Conservation (phyloP, 2,113 vertebrate species). For the Chamaetylas fuelleborni region DNA sequence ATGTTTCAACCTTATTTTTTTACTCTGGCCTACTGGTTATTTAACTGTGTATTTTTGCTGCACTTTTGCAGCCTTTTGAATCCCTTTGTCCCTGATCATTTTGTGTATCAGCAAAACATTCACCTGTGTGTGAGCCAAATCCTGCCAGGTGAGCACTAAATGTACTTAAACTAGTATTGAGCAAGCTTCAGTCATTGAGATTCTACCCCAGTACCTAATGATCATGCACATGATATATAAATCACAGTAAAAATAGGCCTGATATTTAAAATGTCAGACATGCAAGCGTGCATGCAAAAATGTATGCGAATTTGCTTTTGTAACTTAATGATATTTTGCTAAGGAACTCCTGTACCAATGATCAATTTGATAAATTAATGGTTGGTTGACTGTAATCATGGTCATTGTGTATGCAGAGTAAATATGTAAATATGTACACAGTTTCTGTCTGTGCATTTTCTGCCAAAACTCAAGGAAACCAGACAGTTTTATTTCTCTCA, state of each 20-base stretch:
- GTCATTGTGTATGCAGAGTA: background rate
- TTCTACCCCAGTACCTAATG: background rate
- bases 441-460: background rate
- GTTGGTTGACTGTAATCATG: background rate
- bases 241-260: constrained; percentile 4
- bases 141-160: background rate
- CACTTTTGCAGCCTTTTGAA: background rate
- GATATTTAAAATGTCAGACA: constrained; percentile 41
- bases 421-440: background rate
- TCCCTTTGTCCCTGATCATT: background rate
- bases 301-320: background rate
- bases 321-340: background rate
- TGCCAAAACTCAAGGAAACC: background rate
- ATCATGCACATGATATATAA: background rate
- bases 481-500: background rate
- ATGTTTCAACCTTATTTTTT: background rate
- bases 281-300: background rate
- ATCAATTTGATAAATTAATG: background rate
- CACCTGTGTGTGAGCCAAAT: background rate
- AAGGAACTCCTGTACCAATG: background rate
- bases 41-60: background rate
- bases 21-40: background rate
- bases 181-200: background rate
- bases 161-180: background rate
- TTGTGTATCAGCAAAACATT: background rate